These are phyloP conservation scores for Caiman crocodilus DNA, from an alignment of 2,797 vertebrate species.

Conservation along the genomic window DNA sequence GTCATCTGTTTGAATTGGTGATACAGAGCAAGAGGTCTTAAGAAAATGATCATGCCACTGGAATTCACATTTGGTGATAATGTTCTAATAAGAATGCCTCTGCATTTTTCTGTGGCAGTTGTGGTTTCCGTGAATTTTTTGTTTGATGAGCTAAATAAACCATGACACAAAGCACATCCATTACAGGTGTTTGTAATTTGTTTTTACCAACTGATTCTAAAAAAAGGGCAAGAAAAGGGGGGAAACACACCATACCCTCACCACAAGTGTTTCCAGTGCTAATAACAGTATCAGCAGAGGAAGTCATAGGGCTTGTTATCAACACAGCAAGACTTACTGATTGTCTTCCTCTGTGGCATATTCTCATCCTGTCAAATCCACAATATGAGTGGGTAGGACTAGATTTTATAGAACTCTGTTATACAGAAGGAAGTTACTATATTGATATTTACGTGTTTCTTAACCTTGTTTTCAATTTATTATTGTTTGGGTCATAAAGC, in stretches of 20 bases:
- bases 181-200: constrained; percentile 20
- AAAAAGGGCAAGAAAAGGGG: background rate
- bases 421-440: background rate
- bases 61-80: background rate
- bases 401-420: background rate
- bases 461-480: constrained; percentile 33
- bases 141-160: background rate
- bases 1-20: constrained; percentile 42
- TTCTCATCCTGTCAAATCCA: background rate
- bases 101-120: constrained; percentile 11
- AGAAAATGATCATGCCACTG: constrained; percentile 23
- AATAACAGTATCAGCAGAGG: background rate
- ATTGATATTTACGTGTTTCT: background rate
- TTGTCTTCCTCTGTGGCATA: background rate
- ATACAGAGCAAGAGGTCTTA: constrained; percentile 35
- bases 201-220: background rate
- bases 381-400: background rate
- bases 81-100: constrained; percentile 17
- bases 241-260: background rate
- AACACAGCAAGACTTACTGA: background rate
- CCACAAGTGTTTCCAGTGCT: background rate
- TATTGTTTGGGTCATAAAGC: constrained; percentile 27
- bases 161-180: background rate
- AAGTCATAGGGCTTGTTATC: background rate
- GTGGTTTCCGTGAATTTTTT: background rate